phyloP scores from a whole-genome alignment of 2,888 invertebrate species.

The Fragum sueziense region DNA sequence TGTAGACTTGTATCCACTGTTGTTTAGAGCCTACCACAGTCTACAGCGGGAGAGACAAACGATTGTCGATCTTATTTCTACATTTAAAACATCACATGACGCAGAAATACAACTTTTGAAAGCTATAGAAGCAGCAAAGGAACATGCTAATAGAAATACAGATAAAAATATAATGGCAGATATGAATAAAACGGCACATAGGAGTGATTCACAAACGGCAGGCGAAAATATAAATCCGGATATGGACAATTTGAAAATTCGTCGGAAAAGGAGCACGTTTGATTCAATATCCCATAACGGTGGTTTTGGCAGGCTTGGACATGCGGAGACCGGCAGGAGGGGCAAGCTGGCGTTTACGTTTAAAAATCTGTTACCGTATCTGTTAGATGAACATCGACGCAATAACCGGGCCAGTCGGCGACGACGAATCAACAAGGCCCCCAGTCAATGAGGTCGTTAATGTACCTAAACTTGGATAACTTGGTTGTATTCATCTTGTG shows the following conservation, averaged over 20 bases:
- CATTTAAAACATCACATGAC: background rate
- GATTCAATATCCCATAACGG: constrained; percentile 41
- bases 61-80: background rate
- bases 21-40: background rate
- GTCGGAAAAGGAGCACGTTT: constrained; percentile 28
- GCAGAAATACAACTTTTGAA: background rate
- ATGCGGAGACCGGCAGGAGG: background rate
- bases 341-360: constrained; percentile 39
- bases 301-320: constrained; percentile 17
- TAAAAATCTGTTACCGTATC: constrained; percentile 42
- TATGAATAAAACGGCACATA: background rate
- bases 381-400: constrained; percentile 28
- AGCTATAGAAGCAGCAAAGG: background rate
- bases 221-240: no score
- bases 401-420: constrained; percentile 18
- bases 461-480: no score
- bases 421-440: background rate
- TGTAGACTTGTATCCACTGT: background rate
- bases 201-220: background rate
- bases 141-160: background rate
- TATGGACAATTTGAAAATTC: background rate
- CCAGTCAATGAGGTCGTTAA: no score
- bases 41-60: background rate
- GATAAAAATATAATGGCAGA: background rate
- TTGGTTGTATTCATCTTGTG: no score